Percentiles rank a stretch among this genome's conserved stretches.
These are phyloP conservation scores for Menura novaehollandiae DNA, from an alignment of 2,113 vertebrate species.

Conservation along the genomic window DNA sequence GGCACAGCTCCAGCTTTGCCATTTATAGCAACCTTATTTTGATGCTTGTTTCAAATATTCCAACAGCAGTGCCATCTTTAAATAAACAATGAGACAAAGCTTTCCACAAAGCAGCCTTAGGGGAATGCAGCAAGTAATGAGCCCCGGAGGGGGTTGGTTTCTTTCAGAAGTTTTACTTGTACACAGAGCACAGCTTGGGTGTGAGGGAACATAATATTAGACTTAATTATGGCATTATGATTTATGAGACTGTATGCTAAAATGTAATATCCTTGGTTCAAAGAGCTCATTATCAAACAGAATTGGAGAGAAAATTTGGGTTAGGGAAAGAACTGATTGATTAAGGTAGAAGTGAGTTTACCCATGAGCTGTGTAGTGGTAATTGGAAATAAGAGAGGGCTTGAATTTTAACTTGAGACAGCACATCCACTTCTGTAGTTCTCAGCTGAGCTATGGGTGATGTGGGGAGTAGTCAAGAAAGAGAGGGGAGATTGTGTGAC, in stretches of 20 bases:
- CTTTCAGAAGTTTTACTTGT: not conserved
- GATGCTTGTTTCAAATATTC: not conserved
- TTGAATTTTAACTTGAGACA: not conserved
- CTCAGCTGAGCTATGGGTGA: not conserved
- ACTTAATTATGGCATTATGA: not conserved
- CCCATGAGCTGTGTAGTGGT: not conserved
- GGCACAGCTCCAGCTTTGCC: not conserved
- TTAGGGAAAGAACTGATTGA: not conserved
- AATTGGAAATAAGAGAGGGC: not conserved
- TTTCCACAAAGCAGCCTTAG: not conserved
- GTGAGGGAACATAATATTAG: not conserved
- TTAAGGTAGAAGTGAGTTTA: not conserved
- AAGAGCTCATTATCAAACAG: not conserved
- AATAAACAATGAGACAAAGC: conserved; percentile 35
- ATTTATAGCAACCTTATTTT: not conserved
- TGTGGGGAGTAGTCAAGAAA: not conserved
- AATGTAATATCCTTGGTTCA: not conserved
- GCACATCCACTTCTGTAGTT: not conserved
- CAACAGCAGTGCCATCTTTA: not conserved
- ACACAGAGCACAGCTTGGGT: not conserved
- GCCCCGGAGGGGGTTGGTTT: not conserved
- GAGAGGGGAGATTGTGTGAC: not conserved
- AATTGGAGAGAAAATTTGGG: not conserved
- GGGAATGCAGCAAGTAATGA: not conserved
- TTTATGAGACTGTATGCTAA: not conserved